A percentile compares a stretch with the other conserved stretches of the same genome.
These are phyloP conservation scores for Macropus fuliginosus DNA, from an alignment of 2,797 vertebrate species.

Conservation along the genomic window DNA sequence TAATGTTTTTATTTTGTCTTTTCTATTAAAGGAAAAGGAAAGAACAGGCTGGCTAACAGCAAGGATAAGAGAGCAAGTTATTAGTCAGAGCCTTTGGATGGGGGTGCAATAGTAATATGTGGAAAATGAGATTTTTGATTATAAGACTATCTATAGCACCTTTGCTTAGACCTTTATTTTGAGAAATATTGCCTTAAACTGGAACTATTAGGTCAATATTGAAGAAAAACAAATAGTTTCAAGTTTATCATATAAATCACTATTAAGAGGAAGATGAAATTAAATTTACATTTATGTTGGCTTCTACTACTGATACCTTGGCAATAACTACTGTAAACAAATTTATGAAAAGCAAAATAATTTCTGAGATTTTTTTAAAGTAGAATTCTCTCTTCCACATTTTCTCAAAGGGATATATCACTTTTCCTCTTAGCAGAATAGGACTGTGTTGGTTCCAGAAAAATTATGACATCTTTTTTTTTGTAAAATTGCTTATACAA, in stretches of 20 bases:
- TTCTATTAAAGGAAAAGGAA: background rate
- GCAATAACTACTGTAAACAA: background rate
- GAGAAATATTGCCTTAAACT: background rate
- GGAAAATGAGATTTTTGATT: background rate
- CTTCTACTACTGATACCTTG: background rate
- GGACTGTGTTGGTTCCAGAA: background rate
- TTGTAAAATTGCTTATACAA: background rate
- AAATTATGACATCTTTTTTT: background rate
- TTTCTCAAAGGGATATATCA: slow-evolving; percentile 14
- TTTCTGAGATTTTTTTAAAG: background rate
- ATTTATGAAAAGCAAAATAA: background rate
- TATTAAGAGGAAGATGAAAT: background rate
- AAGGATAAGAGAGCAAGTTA: background rate
- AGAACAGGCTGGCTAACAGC: background rate
- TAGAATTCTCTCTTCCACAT: background rate
- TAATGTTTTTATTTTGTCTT: background rate
- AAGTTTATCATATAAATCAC: background rate
- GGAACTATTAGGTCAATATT: background rate
- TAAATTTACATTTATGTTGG: slow-evolving; percentile 4
- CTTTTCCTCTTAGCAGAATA: background rate
- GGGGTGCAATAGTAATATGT: rapidly evolving
- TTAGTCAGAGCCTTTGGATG: background rate
- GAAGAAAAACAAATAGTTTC: background rate
- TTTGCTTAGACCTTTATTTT: background rate
- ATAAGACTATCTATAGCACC: background rate